A percentile compares a stretch with the other conserved stretches of the same genome.
phyloP scores from a whole-genome alignment of 2,888 invertebrate genomes.

The Platycheirus rosarum region DNA sequence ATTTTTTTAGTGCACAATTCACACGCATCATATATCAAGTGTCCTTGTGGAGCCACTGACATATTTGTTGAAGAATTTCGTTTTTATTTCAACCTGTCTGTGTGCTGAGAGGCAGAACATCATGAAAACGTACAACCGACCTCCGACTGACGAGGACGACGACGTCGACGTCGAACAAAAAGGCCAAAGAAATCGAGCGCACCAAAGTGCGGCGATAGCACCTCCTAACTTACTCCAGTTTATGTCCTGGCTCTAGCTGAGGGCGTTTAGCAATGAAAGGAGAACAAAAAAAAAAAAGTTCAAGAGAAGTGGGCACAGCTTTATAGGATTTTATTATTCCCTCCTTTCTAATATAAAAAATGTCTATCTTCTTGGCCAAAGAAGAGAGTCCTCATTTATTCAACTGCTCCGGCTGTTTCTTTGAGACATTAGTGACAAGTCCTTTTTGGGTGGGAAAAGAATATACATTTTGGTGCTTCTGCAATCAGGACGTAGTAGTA shows the following conservation, averaged over 20 bases:
- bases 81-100: constrained; percentile 31
- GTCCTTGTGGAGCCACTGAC: constrained; percentile 69
- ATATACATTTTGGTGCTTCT: no score
- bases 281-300: background rate
- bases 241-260: constrained; percentile 34
- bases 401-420: constrained; percentile 22
- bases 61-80: constrained; percentile 62
- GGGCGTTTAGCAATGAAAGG: background rate
- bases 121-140: background rate
- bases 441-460: constrained; percentile 25
- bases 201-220: background rate
- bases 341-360: constrained; percentile 3
- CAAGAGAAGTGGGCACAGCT: background rate
- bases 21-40: constrained; percentile 57
- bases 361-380: constrained; percentile 19
- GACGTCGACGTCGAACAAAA: constrained; percentile 22
- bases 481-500: background rate
- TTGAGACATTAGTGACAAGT: constrained; percentile 56
- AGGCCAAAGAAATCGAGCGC: constrained; percentile 38
- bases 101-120: constrained; percentile 25
- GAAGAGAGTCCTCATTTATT: constrained; percentile 48
- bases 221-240: constrained; percentile 60
- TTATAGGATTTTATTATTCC: constrained; percentile 3
- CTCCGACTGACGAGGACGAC: no score
- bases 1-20: constrained; percentile 49